Base-by-base conservation (phyloP, 2,888 invertebrate species). In the Drosophila borborema region DNA sequence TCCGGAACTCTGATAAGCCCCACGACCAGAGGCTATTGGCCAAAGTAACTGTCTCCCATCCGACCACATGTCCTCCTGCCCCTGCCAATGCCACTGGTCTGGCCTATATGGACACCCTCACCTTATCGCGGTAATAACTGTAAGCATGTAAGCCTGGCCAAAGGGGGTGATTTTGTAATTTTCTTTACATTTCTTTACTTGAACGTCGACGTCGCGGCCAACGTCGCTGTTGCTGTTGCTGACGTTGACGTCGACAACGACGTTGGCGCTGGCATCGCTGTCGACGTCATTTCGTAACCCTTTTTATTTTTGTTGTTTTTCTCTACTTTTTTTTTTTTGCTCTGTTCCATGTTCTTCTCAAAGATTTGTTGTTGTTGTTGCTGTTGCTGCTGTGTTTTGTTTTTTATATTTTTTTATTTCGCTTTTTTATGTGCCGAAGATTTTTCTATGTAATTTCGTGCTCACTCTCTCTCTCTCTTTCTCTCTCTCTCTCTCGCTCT, bases 121-220 rank as follows among this genome's bases (percentile, higher is more conserved):
- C 90, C 85, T 85, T 85, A 85, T 85, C 85, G 89, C 89, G 85
- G 85, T 85, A 85, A 85, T 85, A 85, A 85, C 90, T 88, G 90
- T 86, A 85, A 85, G 85, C 85, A 85, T 90, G 85, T 85, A 85
- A 85, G 85, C 85, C 89, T 90, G 86, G 90, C 89, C 90, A 69
- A 90, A 86, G 89, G 85, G 84, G 85, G 72, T 90, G 90, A 85
- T 85, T 85, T 90, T 90, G 77, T 90, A 85, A 90, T 90, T 85
- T 85, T 85, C 85, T 90, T 85, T 86, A 90, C 90, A 85, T 90
- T 85, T 85, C 85, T 86, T 90, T 82, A 74, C 82, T 79, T 66
- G 64, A 49, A 76, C 72, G 77, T 16, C 60, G 49, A 31, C 49
- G 31, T 10, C 40, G 43, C 23, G n/a, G 54, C n/a, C 53, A 12